Percentiles rank a stretch among this genome's conserved stretches.
Evolutionary conservation across 2,888 invertebrate genomes (phyloP).

Genomic region (Caprella mutica): DNA sequence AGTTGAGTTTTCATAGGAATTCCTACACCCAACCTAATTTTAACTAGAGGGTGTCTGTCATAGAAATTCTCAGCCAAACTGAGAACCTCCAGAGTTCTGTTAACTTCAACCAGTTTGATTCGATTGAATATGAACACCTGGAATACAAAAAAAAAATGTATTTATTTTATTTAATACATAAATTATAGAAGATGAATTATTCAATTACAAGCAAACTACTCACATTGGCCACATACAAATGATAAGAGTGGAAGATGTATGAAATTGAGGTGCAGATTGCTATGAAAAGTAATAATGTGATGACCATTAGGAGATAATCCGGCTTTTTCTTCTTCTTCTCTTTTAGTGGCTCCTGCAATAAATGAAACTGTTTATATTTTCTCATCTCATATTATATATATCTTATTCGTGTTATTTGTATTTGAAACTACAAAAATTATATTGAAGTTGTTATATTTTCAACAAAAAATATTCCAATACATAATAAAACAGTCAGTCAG

Average conservation of each 20-base stretch:
- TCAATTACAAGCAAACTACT: neutral
- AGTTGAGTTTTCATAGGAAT: slow-evolving; percentile 18
- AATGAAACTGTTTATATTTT: no score
- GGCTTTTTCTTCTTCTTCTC: slow-evolving; percentile 14
- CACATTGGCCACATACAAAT: slow-evolving; percentile 28
- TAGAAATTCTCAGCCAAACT: slow-evolving; percentile 3
- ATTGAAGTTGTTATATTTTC: no score
- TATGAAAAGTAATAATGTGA: slow-evolving; percentile 18
- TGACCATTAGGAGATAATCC: slow-evolving; percentile 20
- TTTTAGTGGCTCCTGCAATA: neutral
- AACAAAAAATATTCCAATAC: no score
- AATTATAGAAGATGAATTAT: neutral
- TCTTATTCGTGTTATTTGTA: no score
- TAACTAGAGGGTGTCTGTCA: slow-evolving; percentile 8
- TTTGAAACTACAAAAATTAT: no score
- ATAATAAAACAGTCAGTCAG: no score
- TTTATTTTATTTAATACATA: no score
- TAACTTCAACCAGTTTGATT: slow-evolving; percentile 21
- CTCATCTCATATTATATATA: no score
- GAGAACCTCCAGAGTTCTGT: slow-evolving; percentile 16
- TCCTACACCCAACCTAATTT: slow-evolving; percentile 13
- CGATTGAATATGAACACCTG: slow-evolving; percentile 30
- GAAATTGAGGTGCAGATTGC: slow-evolving; percentile 23
- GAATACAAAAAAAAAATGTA: neutral
- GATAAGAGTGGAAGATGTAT: slow-evolving; percentile 25